These are phyloP conservation scores for Borostomias antarcticus DNA, from an alignment of 2,797 vertebrate species.

Conservation along the genomic window DNA sequence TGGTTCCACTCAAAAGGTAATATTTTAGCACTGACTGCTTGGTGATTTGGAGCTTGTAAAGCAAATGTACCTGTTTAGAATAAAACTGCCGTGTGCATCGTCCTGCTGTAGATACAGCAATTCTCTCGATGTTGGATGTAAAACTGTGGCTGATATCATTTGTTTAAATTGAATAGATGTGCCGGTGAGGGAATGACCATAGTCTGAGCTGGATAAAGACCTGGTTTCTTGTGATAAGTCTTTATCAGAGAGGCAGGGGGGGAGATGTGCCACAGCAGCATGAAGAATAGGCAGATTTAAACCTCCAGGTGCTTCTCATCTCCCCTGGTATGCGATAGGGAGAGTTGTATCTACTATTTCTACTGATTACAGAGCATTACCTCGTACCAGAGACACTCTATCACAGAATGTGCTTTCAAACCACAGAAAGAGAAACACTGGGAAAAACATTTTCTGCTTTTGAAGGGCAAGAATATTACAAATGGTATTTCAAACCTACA, in stretches of 20 bases:
- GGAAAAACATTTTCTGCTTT: too few relatives aligned
- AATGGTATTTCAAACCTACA: background rate
- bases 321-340: too few relatives aligned
- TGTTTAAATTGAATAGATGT: background rate
- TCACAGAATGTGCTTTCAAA: background rate
- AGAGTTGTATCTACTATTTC: background rate
- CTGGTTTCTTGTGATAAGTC: background rate
- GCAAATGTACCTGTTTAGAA: background rate
- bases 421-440: background rate
- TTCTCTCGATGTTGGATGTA: background rate
- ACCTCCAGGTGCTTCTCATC: background rate
- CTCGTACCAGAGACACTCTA: background rate
- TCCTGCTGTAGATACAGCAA: too few relatives aligned
- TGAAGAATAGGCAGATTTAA: background rate
- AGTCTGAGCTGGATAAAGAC: background rate
- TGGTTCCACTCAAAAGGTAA: too few relatives aligned
- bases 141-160: background rate
- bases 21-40: background rate
- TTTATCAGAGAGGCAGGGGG: background rate
- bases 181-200: background rate
- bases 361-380: background rate
- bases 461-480: background rate
- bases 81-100: too few relatives aligned
- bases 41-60: background rate
- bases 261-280: background rate